Percentiles rank a stretch among this genome's conserved stretches.
phyloP scores from a whole-genome alignment of 2,797 vertebrate genomes.

The Gallinago nigripennis region DNA sequence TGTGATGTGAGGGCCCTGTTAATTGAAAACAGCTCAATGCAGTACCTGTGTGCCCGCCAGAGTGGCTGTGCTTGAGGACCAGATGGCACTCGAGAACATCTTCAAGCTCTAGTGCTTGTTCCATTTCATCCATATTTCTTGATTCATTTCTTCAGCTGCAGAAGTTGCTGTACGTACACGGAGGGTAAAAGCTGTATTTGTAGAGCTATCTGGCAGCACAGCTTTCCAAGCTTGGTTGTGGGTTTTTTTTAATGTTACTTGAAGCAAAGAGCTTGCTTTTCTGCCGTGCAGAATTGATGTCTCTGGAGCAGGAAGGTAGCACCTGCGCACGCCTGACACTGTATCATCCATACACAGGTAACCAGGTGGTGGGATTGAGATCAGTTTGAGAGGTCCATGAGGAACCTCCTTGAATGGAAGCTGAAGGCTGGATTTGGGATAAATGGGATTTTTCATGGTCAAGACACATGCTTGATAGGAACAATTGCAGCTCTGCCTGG shows the following conservation, averaged over 20 bases:
- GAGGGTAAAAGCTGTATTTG: neutral
- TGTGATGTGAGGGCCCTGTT: neutral
- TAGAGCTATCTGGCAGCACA: neutral
- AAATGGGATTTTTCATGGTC: neutral
- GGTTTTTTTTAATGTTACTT: neutral
- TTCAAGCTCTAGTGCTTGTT: neutral
- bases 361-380: neutral
- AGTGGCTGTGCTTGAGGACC: neutral
- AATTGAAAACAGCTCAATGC: neutral
- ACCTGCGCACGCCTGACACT: neutral
- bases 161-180: neutral
- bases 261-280: neutral
- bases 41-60: rapidly evolving
- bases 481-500: neutral
- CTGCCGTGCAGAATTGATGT: neutral
- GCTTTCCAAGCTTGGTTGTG: neutral
- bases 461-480: neutral
- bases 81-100: neutral
- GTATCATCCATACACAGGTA: neutral
- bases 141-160: neutral
- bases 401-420: no score
- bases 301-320: neutral
- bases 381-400: neutral
- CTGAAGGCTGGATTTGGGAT: neutral
- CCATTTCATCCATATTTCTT: neutral